These are phyloP conservation scores for Drosophila hamatofila DNA, from an alignment of 2,888 invertebrate genomes.

Conservation along the genomic window DNA sequence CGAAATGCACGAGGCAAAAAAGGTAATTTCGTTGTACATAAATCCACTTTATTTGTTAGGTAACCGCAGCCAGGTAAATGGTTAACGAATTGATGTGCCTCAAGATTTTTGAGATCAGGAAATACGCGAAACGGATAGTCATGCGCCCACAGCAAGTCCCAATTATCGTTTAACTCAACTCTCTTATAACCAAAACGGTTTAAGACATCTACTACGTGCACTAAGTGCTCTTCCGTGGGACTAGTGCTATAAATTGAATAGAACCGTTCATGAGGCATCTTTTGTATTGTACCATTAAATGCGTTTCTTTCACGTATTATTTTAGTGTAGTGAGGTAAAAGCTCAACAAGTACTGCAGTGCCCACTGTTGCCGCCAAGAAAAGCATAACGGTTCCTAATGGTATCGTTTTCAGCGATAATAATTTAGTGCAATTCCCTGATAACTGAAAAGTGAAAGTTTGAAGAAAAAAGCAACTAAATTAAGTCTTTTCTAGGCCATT, in stretches of 20 bases:
- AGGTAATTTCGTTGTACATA: constrained; percentile 92
- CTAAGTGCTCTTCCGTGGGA: constrained; percentile 86
- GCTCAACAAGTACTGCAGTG: constrained; percentile 71
- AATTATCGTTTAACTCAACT: constrained; percentile 87
- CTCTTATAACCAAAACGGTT: constrained; percentile 90
- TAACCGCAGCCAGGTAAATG: constrained; percentile 97
- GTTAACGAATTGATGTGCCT: constrained; percentile 92
- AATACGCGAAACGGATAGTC: constrained; percentile 92
- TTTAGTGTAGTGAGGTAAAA: constrained; percentile 53
- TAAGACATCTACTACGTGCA: constrained; percentile 93
- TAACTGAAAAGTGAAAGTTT: constrained; percentile 66
- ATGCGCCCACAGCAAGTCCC: constrained; percentile 97
- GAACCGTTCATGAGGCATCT: constrained; percentile 65
- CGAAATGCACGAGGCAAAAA: constrained; percentile 95
- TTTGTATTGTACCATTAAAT: constrained; percentile 2
- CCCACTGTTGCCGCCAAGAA: constrained; percentile 67
- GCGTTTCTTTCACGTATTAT: constrained; percentile 22
- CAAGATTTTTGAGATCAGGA: constrained; percentile 87
- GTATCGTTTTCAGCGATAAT: constrained; percentile 31
- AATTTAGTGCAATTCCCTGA: constrained; percentile 14
- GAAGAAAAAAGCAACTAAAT: background rate
- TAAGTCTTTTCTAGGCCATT: background rate
- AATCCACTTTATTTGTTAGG: constrained; percentile 95
- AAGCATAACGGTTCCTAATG: constrained; percentile 64
- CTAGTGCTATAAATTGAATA: constrained; percentile 88